Evolutionary conservation across 2,888 invertebrate species (phyloP).

Genomic region (Molanna angustata): DNA sequence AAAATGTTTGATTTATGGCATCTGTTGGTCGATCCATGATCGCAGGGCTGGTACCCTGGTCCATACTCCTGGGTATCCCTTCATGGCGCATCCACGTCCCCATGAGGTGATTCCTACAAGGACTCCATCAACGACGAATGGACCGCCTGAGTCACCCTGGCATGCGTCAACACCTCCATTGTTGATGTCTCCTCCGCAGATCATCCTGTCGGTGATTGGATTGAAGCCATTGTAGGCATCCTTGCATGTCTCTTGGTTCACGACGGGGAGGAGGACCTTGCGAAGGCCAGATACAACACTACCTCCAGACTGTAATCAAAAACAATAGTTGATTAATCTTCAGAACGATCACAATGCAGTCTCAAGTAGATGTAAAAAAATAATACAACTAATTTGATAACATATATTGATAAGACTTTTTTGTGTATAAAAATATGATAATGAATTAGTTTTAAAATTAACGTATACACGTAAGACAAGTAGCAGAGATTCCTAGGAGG

Average conservation of each 20-base stretch:
- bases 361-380: no score
- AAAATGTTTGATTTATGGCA: no score
- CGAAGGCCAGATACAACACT: neutral
- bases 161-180: conserved; percentile 48
- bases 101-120: conserved; percentile 58
- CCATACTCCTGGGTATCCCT: conserved; percentile 27
- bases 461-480: no score
- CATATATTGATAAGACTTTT: no score
- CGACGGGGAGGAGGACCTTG: conserved; percentile 17
- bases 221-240: neutral
- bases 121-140: conserved; percentile 46
- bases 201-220: conserved; percentile 43
- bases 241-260: conserved; percentile 13
- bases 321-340: no score
- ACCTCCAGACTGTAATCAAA: conserved; percentile 24
- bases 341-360: no score
- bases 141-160: conserved; percentile 61
- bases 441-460: no score
- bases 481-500: no score
- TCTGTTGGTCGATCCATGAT: neutral
- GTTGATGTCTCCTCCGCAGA: conserved; percentile 44
- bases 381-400: no score
- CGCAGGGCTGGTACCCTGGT: conserved; percentile 1
- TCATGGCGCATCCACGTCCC: conserved; percentile 56
- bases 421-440: no score